Evolutionary conservation across 2,113 vertebrate genomes (phyloP).

Genomic region (Calyptomena viridis): DNA sequence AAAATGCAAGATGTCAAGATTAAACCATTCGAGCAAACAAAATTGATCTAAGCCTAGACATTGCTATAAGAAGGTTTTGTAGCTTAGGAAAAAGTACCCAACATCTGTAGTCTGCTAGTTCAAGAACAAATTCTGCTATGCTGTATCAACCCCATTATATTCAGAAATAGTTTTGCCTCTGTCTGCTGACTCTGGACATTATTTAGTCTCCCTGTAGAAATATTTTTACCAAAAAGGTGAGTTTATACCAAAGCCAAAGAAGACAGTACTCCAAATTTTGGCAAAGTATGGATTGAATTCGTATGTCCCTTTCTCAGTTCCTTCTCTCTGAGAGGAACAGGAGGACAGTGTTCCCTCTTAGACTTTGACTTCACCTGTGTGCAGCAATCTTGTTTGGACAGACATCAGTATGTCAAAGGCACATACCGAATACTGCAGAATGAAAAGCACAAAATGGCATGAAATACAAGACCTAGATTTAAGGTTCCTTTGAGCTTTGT

Average conservation of each 20-base stretch:
- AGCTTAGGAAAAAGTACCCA: neutral
- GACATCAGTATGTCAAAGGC: neutral
- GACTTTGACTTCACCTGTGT: neutral
- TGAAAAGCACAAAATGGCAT: neutral
- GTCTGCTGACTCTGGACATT: neutral
- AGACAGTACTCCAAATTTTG: neutral
- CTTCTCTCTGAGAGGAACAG: neutral
- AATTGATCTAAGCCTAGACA: neutral
- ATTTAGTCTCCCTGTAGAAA: neutral
- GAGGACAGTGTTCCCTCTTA: neutral
- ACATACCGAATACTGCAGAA: neutral
- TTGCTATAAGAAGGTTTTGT: neutral
- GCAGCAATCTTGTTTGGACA: neutral
- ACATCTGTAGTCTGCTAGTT: neutral
- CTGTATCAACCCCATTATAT: neutral
- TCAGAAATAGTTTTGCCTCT: neutral
- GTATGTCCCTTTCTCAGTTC: neutral
- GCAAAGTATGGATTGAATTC: neutral
- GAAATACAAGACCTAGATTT: neutral
- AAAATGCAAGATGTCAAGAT: neutral
- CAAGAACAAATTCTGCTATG: neutral
- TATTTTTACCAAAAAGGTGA: neutral
- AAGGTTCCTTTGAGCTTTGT: neutral
- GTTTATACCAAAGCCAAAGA: neutral
- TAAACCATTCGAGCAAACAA: neutral